Evolutionary conservation across 2,888 invertebrate genomes (phyloP).

Genomic region (Venusia cambrica): DNA sequence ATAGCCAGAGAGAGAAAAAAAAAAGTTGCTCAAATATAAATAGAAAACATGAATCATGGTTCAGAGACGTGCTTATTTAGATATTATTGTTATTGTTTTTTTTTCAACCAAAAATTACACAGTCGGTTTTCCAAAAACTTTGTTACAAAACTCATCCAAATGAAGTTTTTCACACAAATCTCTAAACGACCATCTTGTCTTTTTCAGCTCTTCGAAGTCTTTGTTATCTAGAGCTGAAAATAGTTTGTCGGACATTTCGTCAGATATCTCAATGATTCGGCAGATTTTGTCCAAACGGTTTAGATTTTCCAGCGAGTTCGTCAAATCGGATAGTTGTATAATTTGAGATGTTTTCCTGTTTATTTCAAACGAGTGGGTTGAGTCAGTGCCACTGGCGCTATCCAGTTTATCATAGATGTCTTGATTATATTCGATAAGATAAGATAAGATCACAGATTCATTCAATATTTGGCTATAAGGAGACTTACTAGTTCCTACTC

Average conservation of each 20-base stretch:
- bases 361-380: constrained; percentile 60
- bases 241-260: constrained; percentile 64
- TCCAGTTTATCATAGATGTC: constrained; percentile 71
- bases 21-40: too few species aligned
- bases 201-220: constrained; percentile 23
- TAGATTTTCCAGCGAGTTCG: constrained; percentile 63
- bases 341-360: constrained; percentile 61
- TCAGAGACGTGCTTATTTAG: too few species aligned
- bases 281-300: constrained; percentile 66
- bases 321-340: constrained; percentile 57
- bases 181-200: constrained; percentile 65
- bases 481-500: too few species aligned
- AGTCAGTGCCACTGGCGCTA: constrained; percentile 59
- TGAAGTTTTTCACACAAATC: constrained; percentile 66
- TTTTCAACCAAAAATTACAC: too few species aligned
- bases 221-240: constrained; percentile 49
- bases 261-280: constrained; percentile 72
- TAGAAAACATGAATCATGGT: too few species aligned
- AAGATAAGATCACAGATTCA: too few species aligned
- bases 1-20: too few species aligned
- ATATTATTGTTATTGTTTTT: too few species aligned
- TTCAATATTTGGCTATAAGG: too few species aligned
- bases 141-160: constrained; percentile 67
- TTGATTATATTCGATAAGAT: constrained; percentile 36
- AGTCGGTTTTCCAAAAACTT: constrained; percentile 50